Evolutionary conservation across 2,797 vertebrate genomes (phyloP).

Genomic region (Gobionotothen gibberifrons): DNA sequence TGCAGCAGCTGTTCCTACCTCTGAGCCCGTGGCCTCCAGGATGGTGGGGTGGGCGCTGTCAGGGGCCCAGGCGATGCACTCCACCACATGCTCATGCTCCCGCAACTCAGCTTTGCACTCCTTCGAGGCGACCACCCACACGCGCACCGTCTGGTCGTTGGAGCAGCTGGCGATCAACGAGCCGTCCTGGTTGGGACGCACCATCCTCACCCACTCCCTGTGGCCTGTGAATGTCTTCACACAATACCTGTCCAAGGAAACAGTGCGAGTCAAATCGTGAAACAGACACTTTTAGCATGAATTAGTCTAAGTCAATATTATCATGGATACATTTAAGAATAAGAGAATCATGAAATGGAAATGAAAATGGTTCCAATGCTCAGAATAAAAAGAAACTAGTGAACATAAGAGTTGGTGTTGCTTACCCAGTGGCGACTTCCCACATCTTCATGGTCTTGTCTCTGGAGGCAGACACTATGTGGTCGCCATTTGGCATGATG

Average conservation of each 20-base stretch:
- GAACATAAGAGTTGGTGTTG: constrained; percentile 11
- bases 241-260: constrained; percentile 88
- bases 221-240: constrained; percentile 99
- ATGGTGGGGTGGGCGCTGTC: constrained; percentile 96
- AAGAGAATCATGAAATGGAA: neutral
- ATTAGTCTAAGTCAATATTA: neutral
- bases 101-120: constrained; percentile 98
- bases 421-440: constrained; percentile 99
- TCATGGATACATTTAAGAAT: neutral
- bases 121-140: constrained; percentile 97
- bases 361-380: too few species aligned
- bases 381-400: too few species aligned
- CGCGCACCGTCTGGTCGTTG: constrained; percentile 98
- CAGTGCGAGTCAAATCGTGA: neutral
- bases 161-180: constrained; percentile 98
- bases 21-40: constrained; percentile 97
- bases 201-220: constrained; percentile 99
- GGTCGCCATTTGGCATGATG: constrained; percentile 99
- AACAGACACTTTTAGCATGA: neutral
- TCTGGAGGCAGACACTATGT: constrained; percentile 98
- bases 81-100: constrained; percentile 98
- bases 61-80: constrained; percentile 98
- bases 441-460: constrained; percentile 99
- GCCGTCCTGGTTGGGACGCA: constrained; percentile 98
- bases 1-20: constrained; percentile 81